Evolutionary conservation across 2,113 vertebrate species (phyloP).

Genomic region (Charina bottae): DNA sequence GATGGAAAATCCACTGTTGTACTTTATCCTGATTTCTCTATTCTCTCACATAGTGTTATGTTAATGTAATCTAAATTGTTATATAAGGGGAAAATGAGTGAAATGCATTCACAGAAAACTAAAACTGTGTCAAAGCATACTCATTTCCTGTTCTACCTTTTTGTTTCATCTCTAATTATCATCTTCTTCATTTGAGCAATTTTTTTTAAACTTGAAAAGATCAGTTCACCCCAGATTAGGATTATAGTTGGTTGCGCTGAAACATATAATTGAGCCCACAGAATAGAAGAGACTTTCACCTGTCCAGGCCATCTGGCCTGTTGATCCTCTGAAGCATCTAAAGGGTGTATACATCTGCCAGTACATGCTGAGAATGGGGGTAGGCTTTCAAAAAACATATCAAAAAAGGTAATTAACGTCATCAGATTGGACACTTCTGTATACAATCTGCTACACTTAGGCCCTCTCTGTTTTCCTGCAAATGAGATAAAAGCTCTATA

Average conservation of each 20-base stretch:
- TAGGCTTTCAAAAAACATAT: conserved; percentile 10
- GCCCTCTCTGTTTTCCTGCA: neutral
- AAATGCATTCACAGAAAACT: neutral
- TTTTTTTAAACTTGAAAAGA: conserved; percentile 26
- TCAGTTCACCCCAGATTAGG: conserved; percentile 31
- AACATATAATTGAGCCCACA: conserved; percentile 27
- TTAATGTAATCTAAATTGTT: neutral
- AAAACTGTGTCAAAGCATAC: no score
- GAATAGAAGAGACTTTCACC: conserved; percentile 26
- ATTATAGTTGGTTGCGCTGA: conserved; percentile 31
- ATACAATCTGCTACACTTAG: neutral
- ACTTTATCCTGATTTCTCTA: neutral
- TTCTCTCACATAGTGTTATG: neutral
- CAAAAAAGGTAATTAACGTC: conserved; percentile 31
- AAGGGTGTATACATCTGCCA: neutral
- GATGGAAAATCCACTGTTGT: neutral
- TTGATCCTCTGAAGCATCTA: conserved; percentile 24
- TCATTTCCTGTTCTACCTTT: neutral
- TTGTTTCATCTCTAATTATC: conserved; percentile 6
- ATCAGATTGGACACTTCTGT: conserved; percentile 5
- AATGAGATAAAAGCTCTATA: neutral
- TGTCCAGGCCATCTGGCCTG: conserved; percentile 19
- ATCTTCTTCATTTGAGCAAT: conserved; percentile 16
- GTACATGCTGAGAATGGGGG: neutral
- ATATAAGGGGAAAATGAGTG: neutral